Evolutionary conservation across 1,140 invertebrate genomes (phyloP).

Genomic region (Euura lappo): DNA sequence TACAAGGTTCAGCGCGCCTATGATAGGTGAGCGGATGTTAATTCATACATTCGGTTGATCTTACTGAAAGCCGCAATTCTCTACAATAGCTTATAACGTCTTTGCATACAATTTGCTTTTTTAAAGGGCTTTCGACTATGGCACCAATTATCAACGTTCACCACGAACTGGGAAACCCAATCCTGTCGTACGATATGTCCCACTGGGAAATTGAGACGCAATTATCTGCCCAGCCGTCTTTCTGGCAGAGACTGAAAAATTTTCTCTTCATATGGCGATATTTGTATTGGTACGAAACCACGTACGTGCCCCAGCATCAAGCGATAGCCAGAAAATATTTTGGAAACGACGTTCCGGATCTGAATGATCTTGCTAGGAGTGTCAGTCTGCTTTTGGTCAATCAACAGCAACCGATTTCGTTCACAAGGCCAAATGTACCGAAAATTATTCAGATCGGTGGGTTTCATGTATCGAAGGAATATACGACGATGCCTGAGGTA

Average conservation of each 20-base stretch:
- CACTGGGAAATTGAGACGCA: neutral
- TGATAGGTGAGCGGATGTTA: constrained; percentile 32
- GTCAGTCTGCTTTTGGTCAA: constrained; percentile 45
- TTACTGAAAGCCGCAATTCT: too few species aligned
- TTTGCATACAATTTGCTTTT: too few species aligned
- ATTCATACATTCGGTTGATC: neutral
- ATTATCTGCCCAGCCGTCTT: neutral
- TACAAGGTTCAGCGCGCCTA: constrained; percentile 32
- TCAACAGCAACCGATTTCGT: constrained; percentile 52
- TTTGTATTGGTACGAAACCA: neutral
- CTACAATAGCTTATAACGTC: too few species aligned
- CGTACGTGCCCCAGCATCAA: neutral
- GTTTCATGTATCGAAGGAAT: constrained; percentile 50
- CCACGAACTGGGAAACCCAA: neutral
- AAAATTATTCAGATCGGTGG: constrained; percentile 62
- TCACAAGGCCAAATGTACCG: constrained; percentile 60
- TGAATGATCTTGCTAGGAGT: constrained; percentile 44
- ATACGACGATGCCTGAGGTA: constrained; percentile 39
- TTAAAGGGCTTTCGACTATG: neutral
- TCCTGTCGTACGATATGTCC: neutral
- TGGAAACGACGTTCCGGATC: constrained; percentile 27
- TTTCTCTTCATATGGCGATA: neutral
- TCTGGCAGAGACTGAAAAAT: neutral
- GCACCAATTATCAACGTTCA: neutral
- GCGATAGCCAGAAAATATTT: constrained; percentile 50